Conservation (phyloP, 2,797 vertebrate species). For the Sebastes cheni region DNA sequence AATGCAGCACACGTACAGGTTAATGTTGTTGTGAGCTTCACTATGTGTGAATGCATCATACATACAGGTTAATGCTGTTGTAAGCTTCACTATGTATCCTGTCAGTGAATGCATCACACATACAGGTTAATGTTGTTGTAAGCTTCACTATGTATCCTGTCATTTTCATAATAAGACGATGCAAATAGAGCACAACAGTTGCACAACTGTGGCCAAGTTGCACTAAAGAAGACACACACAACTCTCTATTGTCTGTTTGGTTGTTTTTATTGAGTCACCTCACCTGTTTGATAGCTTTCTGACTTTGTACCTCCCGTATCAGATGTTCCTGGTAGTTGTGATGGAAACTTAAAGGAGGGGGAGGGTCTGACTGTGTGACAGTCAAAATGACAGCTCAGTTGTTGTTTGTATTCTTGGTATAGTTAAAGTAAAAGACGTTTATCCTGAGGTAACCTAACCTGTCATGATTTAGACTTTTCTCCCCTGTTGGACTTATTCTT, state of each 20-base stretch:
- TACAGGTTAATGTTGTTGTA: background rate
- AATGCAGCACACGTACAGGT: too few relatives aligned
- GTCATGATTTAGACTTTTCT: background rate
- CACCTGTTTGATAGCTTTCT: background rate
- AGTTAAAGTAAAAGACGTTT: slow-evolving; percentile 3
- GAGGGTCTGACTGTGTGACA: background rate
- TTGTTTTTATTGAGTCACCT: background rate
- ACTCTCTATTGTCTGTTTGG: background rate
- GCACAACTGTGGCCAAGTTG: background rate
- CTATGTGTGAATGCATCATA: background rate
- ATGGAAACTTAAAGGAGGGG: background rate
- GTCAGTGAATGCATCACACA: too few relatives aligned
- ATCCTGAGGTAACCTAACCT: background rate
- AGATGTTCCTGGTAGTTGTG: slow-evolving; percentile 3
- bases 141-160: background rate
- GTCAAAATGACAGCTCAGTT: background rate
- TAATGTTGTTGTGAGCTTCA: background rate
- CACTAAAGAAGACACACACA: background rate
- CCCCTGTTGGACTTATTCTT: background rate
- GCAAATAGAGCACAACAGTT: background rate
- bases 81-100: too few relatives aligned
- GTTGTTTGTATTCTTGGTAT: background rate
- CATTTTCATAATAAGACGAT: background rate
- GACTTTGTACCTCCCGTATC: background rate
- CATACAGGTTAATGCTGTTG: background rate